These are phyloP conservation scores for Ectobius pallidus DNA, from an alignment of 2,888 invertebrate species.

Conservation along the genomic window DNA sequence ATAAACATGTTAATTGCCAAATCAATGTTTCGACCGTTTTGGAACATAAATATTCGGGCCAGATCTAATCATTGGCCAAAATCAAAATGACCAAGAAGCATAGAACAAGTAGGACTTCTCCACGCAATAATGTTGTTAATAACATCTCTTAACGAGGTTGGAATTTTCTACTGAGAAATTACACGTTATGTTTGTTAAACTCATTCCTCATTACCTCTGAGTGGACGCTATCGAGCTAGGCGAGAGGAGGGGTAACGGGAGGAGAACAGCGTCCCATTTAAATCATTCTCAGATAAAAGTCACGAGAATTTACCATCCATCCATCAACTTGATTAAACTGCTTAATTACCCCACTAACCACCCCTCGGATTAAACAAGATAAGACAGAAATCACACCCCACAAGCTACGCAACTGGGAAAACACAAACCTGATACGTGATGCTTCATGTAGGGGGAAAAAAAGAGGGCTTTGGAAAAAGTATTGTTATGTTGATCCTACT, in stretches of 20 bases:
- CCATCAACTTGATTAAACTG: constrained; percentile 25
- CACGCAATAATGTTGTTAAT: background rate
- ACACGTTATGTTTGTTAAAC: background rate
- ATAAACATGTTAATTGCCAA: no score
- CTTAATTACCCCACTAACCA: constrained; percentile 17
- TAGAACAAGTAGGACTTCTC: no score
- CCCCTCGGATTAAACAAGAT: constrained; percentile 18
- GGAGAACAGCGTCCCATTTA: background rate
- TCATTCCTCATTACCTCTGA: background rate
- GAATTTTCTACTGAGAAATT: background rate
- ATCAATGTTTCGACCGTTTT: no score
- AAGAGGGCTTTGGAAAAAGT: no score
- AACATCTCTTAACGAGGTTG: background rate
- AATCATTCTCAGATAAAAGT: background rate
- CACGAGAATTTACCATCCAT: constrained; percentile 21
- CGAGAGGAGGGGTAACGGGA: background rate
- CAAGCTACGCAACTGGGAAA: no score
- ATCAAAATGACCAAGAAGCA: no score
- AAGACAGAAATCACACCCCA: constrained; percentile 26
- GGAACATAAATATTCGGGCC: no score
- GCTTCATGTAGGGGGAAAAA: no score
- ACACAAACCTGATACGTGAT: no score
- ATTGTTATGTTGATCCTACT: no score
- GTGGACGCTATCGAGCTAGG: no score
- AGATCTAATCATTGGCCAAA: no score